phyloP scores from a whole-genome alignment of 2,888 invertebrate species.

The Neoaliturus tenellus region DNA sequence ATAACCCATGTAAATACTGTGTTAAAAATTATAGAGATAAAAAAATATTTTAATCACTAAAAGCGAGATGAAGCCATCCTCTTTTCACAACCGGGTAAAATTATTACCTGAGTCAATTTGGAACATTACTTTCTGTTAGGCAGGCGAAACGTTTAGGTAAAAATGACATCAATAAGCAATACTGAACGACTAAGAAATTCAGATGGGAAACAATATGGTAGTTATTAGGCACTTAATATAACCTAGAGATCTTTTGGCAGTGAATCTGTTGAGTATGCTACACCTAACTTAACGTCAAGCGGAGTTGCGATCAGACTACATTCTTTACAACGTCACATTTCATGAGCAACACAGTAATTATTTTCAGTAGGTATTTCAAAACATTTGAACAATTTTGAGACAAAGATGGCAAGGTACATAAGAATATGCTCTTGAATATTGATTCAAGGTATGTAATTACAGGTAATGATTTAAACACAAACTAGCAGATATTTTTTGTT shows the following conservation, averaged over 20 bases:
- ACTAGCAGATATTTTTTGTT: too few relatives aligned
- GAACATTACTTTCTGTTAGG: neutral
- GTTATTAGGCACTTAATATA: conserved; percentile 56
- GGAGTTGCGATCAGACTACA: neutral
- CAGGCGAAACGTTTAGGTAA: neutral
- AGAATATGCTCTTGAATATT: neutral
- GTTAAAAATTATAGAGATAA: conserved; percentile 19
- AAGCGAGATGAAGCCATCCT: conserved; percentile 36
- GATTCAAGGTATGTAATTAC: too few relatives aligned
- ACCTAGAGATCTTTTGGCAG: conserved; percentile 56
- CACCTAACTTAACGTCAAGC: conserved; percentile 8
- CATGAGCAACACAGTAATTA: conserved; percentile 21
- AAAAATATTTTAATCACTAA: conserved; percentile 41
- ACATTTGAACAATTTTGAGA: conserved; percentile 18
- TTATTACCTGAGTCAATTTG: conserved; percentile 41
- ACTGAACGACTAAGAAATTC: neutral
- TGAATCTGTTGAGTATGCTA: conserved; percentile 38
- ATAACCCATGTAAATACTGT: conserved; percentile 33
- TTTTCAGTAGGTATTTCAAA: conserved; percentile 26
- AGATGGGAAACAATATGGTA: conserved; percentile 20
- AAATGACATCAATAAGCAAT: neutral
- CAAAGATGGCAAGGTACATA: neutral
- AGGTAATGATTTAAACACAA: too few relatives aligned
- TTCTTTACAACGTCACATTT: neutral
- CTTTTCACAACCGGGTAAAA: conserved; percentile 18